These are phyloP conservation scores for Notolabrus celidotus DNA, from an alignment of 2,797 vertebrate genomes.

Conservation along the genomic window DNA sequence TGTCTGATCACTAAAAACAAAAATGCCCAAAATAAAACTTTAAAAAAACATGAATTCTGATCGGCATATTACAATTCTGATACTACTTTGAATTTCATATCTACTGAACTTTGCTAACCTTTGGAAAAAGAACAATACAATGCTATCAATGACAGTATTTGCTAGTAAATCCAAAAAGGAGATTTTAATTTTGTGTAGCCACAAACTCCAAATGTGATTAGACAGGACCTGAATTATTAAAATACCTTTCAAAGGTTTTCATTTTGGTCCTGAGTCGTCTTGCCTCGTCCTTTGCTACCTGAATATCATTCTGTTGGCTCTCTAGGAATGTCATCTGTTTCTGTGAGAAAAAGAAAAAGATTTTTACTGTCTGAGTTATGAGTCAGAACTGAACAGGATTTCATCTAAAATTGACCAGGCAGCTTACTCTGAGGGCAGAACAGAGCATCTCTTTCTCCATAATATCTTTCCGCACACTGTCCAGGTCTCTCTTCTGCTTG, in stretches of 20 bases:
- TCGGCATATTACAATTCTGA: too few species aligned
- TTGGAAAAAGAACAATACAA: too few species aligned
- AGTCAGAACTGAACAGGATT: neutral
- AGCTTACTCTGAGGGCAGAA: constrained; percentile 89
- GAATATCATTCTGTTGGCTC: constrained; percentile 88
- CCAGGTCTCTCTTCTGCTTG: constrained; percentile 89
- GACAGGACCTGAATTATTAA: neutral
- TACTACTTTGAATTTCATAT: too few species aligned
- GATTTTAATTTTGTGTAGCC: too few species aligned
- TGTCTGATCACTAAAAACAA: too few species aligned
- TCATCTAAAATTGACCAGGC: neutral
- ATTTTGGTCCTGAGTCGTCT: constrained; percentile 88
- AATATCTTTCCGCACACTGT: constrained; percentile 85
- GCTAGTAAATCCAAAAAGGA: too few species aligned
- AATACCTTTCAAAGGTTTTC: constrained; percentile 91
- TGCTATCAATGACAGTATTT: too few species aligned
- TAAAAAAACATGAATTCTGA: too few species aligned
- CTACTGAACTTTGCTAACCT: too few species aligned
- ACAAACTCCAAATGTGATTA: neutral
- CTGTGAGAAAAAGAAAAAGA: constrained; percentile 69
- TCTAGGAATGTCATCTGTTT: constrained; percentile 96
- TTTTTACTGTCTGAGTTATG: neutral
- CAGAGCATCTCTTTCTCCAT: constrained; percentile 92
- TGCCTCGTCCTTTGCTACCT: constrained; percentile 90
- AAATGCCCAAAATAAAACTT: too few species aligned